Conservation (phyloP, 2,888 invertebrate species). For the Aleiodes leptofemur region DNA sequence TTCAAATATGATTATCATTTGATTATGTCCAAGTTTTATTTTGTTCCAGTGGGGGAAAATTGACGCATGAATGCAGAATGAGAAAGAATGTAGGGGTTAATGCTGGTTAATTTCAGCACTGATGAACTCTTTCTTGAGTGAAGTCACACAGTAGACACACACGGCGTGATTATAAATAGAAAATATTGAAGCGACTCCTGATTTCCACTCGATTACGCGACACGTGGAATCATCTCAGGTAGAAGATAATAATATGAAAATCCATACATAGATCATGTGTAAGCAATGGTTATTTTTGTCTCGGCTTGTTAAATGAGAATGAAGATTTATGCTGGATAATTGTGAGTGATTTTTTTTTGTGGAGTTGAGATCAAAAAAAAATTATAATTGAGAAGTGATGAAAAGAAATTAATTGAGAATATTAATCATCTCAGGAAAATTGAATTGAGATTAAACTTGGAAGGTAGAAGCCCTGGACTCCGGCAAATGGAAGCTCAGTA, state of each 20-base stretch:
- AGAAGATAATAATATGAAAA: conserved; percentile 34
- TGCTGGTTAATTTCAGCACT: conserved; percentile 19
- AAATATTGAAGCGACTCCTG: conserved; percentile 27
- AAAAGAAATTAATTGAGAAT: too few species aligned
- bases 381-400: too few species aligned
- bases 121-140: conserved; percentile 10
- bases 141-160: conserved; percentile 12
- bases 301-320: too few species aligned
- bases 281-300: conserved; percentile 7
- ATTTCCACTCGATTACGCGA: conserved; percentile 35
- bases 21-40: too few species aligned
- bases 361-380: too few species aligned
- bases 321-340: too few species aligned
- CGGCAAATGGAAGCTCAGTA: too few species aligned
- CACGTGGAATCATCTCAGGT: conserved; percentile 23
- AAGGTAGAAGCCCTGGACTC: too few species aligned
- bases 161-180: conserved; percentile 41
- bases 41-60: background rate
- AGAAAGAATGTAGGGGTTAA: conserved; percentile 2
- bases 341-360: too few species aligned
- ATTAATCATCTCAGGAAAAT: too few species aligned
- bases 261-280: background rate
- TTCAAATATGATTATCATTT: too few species aligned
- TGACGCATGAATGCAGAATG: background rate
- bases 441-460: too few species aligned